These are phyloP conservation scores for Endotricha flammealis DNA, from an alignment of 2,888 invertebrate genomes.

Conservation along the genomic window DNA sequence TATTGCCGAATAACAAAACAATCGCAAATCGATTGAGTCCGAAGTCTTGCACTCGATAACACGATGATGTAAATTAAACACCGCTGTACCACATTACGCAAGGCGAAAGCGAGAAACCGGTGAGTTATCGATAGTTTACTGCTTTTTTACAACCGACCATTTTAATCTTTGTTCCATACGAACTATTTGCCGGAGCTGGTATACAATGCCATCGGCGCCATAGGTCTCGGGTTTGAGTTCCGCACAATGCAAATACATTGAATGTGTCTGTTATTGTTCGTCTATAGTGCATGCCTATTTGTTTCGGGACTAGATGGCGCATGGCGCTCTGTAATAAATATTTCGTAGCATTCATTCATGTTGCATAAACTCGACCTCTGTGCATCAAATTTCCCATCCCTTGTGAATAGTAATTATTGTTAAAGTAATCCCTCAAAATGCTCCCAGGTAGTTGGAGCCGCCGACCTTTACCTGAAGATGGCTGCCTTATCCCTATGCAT, in stretches of 20 bases:
- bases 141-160: conserved; percentile 30
- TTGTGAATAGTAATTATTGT: conserved; percentile 14
- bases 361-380: no score
- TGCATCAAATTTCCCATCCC: conserved; percentile 14
- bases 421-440: conserved; percentile 9
- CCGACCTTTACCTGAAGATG: conserved; percentile 23
- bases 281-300: no score
- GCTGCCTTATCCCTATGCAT: conserved; percentile 46
- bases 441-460: conserved; percentile 18
- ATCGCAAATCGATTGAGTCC: conserved; percentile 18
- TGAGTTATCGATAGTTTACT: conserved; percentile 48
- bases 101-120: conserved; percentile 60
- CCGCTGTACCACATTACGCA: conserved; percentile 43
- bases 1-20: conserved; percentile 5
- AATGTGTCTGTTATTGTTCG: no score
- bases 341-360: no score
- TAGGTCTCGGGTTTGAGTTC: no score
- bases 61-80: conserved; percentile 53
- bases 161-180: conserved; percentile 18
- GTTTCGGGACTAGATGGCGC: no score
- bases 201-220: no score
- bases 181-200: conserved; percentile 13
- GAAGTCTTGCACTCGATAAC: conserved; percentile 32
- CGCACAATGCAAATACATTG: no score
- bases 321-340: no score